Percentiles rank a stretch among this genome's conserved stretches.
These are phyloP conservation scores for Struthidea cinerea DNA, from an alignment of 2,113 vertebrate genomes.

Conservation along the genomic window DNA sequence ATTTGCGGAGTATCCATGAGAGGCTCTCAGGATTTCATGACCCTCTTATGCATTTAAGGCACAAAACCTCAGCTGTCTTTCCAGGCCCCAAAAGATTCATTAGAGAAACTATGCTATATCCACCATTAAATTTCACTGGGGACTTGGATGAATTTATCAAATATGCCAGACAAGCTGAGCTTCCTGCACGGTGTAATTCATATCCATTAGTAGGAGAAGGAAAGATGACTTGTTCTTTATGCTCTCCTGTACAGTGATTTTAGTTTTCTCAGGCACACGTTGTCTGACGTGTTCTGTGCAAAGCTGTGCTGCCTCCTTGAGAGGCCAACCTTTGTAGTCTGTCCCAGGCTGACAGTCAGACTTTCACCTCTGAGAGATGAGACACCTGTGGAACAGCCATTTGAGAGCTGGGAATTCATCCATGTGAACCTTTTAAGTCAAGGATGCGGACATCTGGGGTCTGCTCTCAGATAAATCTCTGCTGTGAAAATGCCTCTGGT, in stretches of 20 bases:
- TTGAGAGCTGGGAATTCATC: constrained; percentile 1
- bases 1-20: not conserved
- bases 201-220: not conserved
- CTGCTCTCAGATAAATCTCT: constrained; percentile 3
- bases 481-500: not conserved
- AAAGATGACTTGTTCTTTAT: not conserved
- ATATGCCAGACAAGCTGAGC: not conserved
- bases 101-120: not conserved
- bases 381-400: not conserved
- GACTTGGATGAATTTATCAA: not conserved
- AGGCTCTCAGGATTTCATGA: not conserved
- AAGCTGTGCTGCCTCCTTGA: not conserved
- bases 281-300: not conserved
- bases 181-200: not conserved
- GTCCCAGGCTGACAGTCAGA: not conserved
- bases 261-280: not conserved
- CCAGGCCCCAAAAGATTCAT: not conserved
- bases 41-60: not conserved
- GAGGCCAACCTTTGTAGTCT: not conserved
- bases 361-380: constrained; percentile 11
- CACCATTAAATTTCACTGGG: not conserved
- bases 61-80: not conserved
- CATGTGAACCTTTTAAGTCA: constrained; percentile 28
- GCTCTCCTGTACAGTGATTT: not conserved
- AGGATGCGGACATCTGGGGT: not conserved